Conservation (phyloP, 2,797 vertebrate species). For the Synanceia verrucosa region DNA sequence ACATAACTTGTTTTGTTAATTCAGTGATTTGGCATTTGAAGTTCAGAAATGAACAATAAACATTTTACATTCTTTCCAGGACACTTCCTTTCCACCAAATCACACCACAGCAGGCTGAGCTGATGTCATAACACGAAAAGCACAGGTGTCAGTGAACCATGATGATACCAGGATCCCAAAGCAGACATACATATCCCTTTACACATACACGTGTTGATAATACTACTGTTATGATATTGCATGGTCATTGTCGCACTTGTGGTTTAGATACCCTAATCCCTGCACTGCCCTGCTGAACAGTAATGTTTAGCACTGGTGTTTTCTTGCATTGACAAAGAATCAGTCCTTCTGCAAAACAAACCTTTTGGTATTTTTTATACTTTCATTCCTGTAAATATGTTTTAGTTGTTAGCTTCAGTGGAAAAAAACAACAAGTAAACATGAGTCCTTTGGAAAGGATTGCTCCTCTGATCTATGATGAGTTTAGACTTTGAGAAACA, state of each 20-base stretch:
- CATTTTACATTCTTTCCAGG: constrained; percentile 90
- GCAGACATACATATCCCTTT: no score
- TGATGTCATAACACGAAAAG: no score
- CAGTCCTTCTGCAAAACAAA: neutral
- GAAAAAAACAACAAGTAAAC: neutral
- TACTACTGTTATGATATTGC: no score
- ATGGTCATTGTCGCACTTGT: no score
- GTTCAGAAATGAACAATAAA: constrained; percentile 85
- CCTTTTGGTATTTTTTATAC: neutral
- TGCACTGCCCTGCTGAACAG: neutral
- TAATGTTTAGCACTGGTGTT: neutral
- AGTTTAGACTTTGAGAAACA: neutral
- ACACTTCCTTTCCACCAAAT: constrained; percentile 49
- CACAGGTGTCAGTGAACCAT: no score
- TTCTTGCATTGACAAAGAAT: neutral
- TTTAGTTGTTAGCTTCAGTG: neutral
- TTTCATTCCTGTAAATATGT: neutral
- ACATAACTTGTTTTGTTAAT: constrained; percentile 88
- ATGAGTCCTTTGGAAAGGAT: neutral
- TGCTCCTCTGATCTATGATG: constrained; percentile 1
- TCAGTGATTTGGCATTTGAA: constrained; percentile 86
- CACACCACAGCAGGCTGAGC: no score
- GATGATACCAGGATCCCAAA: no score
- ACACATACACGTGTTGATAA: no score
- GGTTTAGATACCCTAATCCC: no score